Conservation (phyloP, 1,140 invertebrate genomes). For the Penaeus chinensis region DNA sequence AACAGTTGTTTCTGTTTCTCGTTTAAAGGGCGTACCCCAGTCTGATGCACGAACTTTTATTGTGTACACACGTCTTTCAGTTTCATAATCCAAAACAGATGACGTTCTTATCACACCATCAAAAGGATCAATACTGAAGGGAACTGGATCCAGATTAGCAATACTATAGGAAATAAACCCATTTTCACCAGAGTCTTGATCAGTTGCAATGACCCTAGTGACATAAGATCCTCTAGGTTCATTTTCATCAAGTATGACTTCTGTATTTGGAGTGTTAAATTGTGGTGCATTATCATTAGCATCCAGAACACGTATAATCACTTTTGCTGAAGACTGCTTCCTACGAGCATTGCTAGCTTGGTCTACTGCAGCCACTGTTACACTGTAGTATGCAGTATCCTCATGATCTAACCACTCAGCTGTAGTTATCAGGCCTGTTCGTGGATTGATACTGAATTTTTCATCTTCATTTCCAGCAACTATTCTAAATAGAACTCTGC, state of each 20-base stretch:
- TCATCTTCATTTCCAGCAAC: conserved; percentile 91
- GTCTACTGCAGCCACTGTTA: conserved; percentile 91
- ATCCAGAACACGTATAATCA: conserved; percentile 88
- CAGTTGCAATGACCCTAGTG: conserved; percentile 83
- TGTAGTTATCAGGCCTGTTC: conserved; percentile 90
- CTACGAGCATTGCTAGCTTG: conserved; percentile 85
- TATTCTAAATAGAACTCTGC: conserved; percentile 86
- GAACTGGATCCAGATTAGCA: conserved; percentile 87
- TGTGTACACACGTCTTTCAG: conserved; percentile 84
- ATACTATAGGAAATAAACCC: conserved; percentile 94
- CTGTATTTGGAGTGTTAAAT: conserved; percentile 78
- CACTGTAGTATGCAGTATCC: conserved; percentile 85
- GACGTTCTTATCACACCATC: conserved; percentile 88
- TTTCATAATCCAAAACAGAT: conserved; percentile 89
- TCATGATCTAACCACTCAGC: conserved; percentile 88
- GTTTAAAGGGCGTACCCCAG: conserved; percentile 90
- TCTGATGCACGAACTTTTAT: conserved; percentile 89
- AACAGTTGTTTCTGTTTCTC: conserved; percentile 89
- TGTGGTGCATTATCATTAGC: conserved; percentile 93
- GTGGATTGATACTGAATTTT: conserved; percentile 87
- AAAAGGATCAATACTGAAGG: conserved; percentile 96
- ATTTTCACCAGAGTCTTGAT: conserved; percentile 93
- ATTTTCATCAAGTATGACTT: conserved; percentile 80
- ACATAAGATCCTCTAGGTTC: conserved; percentile 85
- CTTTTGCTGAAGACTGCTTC: conserved; percentile 88